phyloP scores from a whole-genome alignment of 2,888 invertebrate species.

The Timema podura region DNA sequence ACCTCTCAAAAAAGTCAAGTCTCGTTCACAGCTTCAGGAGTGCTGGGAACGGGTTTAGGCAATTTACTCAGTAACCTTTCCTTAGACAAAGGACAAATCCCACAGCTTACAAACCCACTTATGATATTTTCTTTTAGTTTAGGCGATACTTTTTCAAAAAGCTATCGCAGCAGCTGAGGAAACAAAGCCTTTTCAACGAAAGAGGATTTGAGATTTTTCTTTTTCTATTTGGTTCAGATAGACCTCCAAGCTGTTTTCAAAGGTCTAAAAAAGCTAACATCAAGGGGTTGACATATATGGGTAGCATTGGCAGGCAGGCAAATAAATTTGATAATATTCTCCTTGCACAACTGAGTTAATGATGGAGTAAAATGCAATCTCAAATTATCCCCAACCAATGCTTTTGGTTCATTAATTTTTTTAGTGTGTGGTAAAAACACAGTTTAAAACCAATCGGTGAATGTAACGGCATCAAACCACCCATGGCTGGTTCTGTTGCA shows the following conservation, averaged over 20 bases:
- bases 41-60: too few relatives aligned
- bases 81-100: too few relatives aligned
- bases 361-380: neutral
- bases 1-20: too few relatives aligned
- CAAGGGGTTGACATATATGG: neutral
- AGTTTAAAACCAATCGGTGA: neutral
- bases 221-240: neutral
- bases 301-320: neutral
- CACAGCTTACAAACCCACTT: too few relatives aligned
- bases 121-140: too few relatives aligned
- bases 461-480: conserved; percentile 5
- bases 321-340: conserved; percentile 11
- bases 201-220: neutral
- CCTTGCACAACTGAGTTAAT: neutral
- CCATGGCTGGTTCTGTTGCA: neutral
- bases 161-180: neutral
- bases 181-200: neutral
- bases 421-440: neutral
- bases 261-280: neutral
- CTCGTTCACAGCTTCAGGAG: too few relatives aligned
- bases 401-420: neutral
- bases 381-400: neutral
- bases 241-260: neutral
- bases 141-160: neutral
- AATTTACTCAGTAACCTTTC: too few relatives aligned